These are phyloP conservation scores for Thecocarcelia acutangulata DNA, from an alignment of 2,888 invertebrate species.

Conservation along the genomic window DNA sequence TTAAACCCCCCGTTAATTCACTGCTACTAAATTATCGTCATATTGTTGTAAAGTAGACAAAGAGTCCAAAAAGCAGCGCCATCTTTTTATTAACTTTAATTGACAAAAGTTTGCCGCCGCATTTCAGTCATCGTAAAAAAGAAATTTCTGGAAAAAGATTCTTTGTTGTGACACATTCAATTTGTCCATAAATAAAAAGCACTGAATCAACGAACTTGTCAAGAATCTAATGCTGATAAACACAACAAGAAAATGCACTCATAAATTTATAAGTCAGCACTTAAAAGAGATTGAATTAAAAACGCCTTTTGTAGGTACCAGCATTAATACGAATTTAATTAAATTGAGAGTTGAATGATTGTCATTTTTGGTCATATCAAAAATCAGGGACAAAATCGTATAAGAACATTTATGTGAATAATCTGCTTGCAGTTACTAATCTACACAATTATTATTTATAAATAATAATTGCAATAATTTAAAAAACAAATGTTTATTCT, in stretches of 20 bases:
- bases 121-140: background rate
- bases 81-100: slow-evolving; percentile 8
- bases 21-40: too few species aligned
- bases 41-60: background rate
- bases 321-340: background rate
- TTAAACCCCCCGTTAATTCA: too few species aligned
- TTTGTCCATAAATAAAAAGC: background rate
- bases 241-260: background rate
- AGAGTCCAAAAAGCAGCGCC: slow-evolving; percentile 35
- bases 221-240: slow-evolving; percentile 22
- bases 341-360: slow-evolving; percentile 3
- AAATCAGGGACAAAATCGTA: slow-evolving; percentile 25
- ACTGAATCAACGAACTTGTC: background rate
- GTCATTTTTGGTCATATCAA: background rate
- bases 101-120: slow-evolving; percentile 26
- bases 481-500: too few species aligned
- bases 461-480: background rate
- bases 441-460: too few species aligned
- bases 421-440: too few species aligned
- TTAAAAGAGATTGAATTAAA: background rate
- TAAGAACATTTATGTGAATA: too few species aligned
- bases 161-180: slow-evolving; percentile 52
- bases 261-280: background rate
- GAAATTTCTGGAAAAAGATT: background rate
- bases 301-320: too few species aligned